These are phyloP conservation scores for Plagiodera versicolora DNA, from an alignment of 2,888 invertebrate species.

Conservation along the genomic window DNA sequence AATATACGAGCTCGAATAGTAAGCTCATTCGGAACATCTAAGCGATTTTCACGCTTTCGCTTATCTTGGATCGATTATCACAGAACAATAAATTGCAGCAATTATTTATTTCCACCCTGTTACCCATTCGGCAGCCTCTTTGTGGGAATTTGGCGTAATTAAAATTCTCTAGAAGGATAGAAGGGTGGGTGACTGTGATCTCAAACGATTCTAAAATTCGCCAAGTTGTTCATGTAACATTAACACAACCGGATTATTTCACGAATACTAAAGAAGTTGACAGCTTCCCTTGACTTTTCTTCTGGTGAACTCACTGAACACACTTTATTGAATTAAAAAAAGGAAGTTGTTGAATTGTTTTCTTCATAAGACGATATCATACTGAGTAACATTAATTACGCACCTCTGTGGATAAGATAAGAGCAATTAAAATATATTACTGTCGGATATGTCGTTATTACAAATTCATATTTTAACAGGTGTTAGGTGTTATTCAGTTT, in stretches of 20 bases:
- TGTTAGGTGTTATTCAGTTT: conserved; percentile 30
- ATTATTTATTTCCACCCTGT: conserved; percentile 53
- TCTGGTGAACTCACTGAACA: not conserved
- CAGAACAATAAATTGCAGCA: conserved; percentile 47
- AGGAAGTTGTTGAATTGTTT: conserved; percentile 39
- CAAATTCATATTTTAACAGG: conserved; percentile 31
- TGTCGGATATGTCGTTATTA: conserved; percentile 33
- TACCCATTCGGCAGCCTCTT: conserved; percentile 46
- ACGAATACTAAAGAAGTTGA: too few species aligned
- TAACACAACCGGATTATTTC: too few species aligned
- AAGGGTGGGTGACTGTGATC: conserved; percentile 5
- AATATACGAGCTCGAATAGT: too few species aligned
- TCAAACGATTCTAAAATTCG: not conserved
- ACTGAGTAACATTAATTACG: conserved; percentile 38
- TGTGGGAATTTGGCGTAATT: conserved; percentile 51
- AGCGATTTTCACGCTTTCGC: conserved; percentile 8
- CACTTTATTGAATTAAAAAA: too few species aligned
- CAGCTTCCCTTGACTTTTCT: not conserved
- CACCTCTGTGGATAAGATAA: conserved; percentile 34
- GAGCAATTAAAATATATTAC: conserved; percentile 39
- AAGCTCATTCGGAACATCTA: conserved; percentile 36
- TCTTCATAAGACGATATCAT: too few species aligned
- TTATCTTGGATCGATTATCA: conserved; percentile 22
- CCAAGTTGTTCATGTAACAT: too few species aligned
- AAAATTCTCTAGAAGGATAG: conserved; percentile 36